These are phyloP conservation scores for Stomatorhinus ivindoensis DNA, from an alignment of 2,113 vertebrate genomes.

Conservation along the genomic window DNA sequence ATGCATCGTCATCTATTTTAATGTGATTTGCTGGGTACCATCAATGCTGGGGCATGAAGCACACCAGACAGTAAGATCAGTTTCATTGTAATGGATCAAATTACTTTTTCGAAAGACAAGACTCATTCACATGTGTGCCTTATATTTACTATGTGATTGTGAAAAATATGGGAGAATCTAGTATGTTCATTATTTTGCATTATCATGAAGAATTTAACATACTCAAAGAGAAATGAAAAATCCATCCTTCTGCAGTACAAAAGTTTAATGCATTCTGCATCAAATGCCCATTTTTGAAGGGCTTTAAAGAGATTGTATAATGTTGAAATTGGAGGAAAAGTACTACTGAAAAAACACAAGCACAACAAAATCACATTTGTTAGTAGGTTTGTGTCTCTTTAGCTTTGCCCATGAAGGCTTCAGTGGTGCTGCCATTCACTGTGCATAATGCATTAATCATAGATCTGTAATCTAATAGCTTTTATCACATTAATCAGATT, in stretches of 20 bases:
- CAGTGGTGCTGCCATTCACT: background rate
- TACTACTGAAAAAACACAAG: background rate
- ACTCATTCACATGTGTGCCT: background rate
- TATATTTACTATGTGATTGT: background rate
- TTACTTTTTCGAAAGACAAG: background rate
- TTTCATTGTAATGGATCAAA: background rate
- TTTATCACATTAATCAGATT: background rate
- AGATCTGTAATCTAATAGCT: background rate
- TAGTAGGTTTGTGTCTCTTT: background rate
- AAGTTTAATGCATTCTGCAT: background rate
- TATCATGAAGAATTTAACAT: background rate
- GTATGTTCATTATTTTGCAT: background rate
- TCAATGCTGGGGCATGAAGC: background rate
- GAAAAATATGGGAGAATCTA: background rate
- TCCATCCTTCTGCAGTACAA: background rate
- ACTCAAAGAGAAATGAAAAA: background rate
- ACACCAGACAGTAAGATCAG: background rate
- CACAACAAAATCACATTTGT: background rate
- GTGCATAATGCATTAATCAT: background rate
- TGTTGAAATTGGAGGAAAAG: background rate
- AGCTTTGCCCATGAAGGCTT: background rate
- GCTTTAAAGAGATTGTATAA: background rate
- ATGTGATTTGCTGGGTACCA: background rate
- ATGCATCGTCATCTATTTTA: slow-evolving; percentile 1
- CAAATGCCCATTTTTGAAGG: background rate